These are phyloP conservation scores for Cosmopolites sordidus DNA, from an alignment of 2,888 invertebrate genomes.

Conservation along the genomic window DNA sequence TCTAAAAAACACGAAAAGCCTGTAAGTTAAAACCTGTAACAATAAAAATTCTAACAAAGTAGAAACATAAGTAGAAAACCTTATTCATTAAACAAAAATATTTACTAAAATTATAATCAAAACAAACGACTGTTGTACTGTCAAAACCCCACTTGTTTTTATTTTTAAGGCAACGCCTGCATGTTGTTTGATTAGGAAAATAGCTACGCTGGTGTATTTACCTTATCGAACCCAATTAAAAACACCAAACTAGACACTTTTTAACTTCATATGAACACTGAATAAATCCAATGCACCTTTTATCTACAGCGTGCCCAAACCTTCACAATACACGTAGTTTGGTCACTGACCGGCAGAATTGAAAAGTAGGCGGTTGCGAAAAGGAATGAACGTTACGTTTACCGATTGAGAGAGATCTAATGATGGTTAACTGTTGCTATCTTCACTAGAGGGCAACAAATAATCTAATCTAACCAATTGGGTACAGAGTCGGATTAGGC, in stretches of 20 bases:
- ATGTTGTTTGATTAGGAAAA: constrained; percentile 19
- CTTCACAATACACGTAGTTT: constrained; percentile 47
- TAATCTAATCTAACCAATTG: too few relatives aligned
- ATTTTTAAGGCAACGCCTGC: constrained; percentile 42
- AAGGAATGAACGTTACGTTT: constrained; percentile 7
- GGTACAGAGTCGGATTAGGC: too few relatives aligned
- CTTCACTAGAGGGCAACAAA: not conserved
- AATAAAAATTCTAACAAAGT: not conserved
- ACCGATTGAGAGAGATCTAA: constrained; percentile 7
- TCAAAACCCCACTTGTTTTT: constrained; percentile 29
- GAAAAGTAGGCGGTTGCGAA: constrained; percentile 33
- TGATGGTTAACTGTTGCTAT: not conserved
- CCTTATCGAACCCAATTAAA: constrained; percentile 11
- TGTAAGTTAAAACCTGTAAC: not conserved
- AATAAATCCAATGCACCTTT: constrained; percentile 27
- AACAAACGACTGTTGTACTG: constrained; percentile 33
- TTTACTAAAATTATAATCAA: constrained; percentile 30
- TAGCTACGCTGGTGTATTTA: not conserved
- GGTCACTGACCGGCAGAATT: constrained; percentile 48
- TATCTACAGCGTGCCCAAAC: constrained; percentile 30
- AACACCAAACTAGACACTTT: constrained; percentile 9
- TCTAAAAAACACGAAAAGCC: constrained; percentile 9
- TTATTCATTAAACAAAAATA: constrained; percentile 23
- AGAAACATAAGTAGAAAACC: not conserved
- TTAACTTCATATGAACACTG: constrained; percentile 61